Evolutionary conservation across 2,113 vertebrate genomes (phyloP), one percentile per base, ranked within the genome.

Genomic region (Triplophysa dalaica): DNA sequence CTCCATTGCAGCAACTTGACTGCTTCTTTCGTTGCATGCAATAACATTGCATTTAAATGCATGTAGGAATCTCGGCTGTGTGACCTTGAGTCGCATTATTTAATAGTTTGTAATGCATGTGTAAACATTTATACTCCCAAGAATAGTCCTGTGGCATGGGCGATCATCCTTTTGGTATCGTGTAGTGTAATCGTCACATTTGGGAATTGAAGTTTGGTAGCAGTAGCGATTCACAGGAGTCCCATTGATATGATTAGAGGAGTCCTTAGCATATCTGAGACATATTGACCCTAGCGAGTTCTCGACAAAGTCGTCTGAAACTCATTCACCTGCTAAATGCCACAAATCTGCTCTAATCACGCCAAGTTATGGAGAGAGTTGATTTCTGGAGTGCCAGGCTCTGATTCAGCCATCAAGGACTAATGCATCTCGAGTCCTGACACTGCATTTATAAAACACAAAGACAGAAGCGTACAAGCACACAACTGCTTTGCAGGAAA

Each of bases 221-320:
- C 41, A 50, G 52, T 17, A 61, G 24, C 70, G 12, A 63, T 78
- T 77, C 24, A 2, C 24, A 62, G 64, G 72, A 77, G 38, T 22
- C 17, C 43, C 21, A 48, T 78, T 69, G 45, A 65, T 75, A 22
- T 81, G 79, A 78, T 75, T 81, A 75, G 75, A 81, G 56, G 50
- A 64, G 75, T 75, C 64, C 45, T 79, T 24, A 65, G 63, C 64
- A 73, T 64, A 73, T 63, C 54, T 66, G 45, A 29, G 22, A 75
- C 70, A 75, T 69, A 84, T 74, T 84, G 82, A 84, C 69, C 79
- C 68, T 64, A 22, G 54, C 38, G 77, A 68, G 41, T 64, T 75
- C 22, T 73, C 54, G 16, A 64, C 14, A 56, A 66, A 81, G 56
- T 61, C 24, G 3, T 84, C 56, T 38, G 19, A 74, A 84, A 81